Base-by-base conservation (phyloP, 2,113 vertebrate species). In the Eleginops maclovinus region DNA sequence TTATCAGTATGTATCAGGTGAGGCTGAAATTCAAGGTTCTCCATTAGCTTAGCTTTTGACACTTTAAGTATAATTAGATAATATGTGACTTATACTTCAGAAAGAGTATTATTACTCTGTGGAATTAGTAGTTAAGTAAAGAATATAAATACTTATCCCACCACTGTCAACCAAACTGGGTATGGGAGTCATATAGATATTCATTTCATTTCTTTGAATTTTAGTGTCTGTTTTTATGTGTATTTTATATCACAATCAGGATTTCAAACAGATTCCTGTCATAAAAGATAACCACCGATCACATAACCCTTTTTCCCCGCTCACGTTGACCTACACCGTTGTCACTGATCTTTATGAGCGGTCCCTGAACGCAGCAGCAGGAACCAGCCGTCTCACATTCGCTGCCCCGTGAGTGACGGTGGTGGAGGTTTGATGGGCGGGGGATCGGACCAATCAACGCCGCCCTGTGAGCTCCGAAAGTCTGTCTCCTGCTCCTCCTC, bases 391-490 rank as follows among this genome's bases (percentile, higher is more conserved):
- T 69, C 67, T 81, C 92, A 93, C 92, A 93, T 88, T 92, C 81
- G 81, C 72, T 72, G 91, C 92, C 93, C 93, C 92, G 91, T 92
- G 92, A 90, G 91, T 36, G 64, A 84, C 53, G 85, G 82, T 65
- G 86, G 87, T 16, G 84, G 82, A 68, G 72, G 41, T 43, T 17
- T 54, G 86, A 82, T 6, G 21, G 31, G 60, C 76, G 41, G 71
- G 3, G 0, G 0, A 9, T 1, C 22, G 3, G 17, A 19, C 87
- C 88, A 88, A 90, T 88, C 70, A 43, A 1, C n/a, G 9, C 3
- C 21, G 22, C 3, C 31, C 60, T 10, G 4, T 0, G 43, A 16
- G 61, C 49, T n/a, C 31, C 15, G 13, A 17, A 51, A 44, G 13
- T 10, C 41, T 55, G 41, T 69, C 24, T 9, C 31, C 55, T 19